Evolutionary conservation across 2,113 vertebrate species (phyloP).

Genomic region (Gambusia holbrooki): DNA sequence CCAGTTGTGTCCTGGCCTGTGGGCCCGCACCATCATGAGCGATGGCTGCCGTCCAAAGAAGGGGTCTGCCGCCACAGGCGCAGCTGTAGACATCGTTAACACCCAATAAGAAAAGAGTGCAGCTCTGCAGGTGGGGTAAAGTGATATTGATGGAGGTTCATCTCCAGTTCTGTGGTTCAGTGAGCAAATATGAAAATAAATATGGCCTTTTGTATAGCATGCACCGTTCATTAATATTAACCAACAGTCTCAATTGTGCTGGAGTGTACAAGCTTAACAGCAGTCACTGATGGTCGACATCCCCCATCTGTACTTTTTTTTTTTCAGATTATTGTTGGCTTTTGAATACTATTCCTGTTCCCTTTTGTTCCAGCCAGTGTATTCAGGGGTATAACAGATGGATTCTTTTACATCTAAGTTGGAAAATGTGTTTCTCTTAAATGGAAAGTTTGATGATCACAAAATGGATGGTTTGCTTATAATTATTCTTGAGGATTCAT

Average conservation of each 20-base stretch:
- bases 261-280: conserved; percentile 55
- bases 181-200: conserved; percentile 77
- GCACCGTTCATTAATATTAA: conserved; percentile 73
- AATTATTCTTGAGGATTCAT: conserved; percentile 69
- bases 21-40: conserved; percentile 69
- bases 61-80: conserved; percentile 53
- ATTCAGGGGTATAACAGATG: conserved; percentile 42
- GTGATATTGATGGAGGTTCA: conserved; percentile 79
- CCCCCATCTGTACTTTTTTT: conserved; percentile 57
- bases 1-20: conserved; percentile 51
- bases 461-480: conserved; percentile 59
- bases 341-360: conserved; percentile 13
- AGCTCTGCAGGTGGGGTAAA: conserved; percentile 60
- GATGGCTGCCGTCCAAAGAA: conserved; percentile 65
- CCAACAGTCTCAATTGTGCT: conserved; percentile 42
- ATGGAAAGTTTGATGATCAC: conserved; percentile 60
- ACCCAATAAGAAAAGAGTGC: conserved; percentile 65
- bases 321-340: conserved; percentile 37
- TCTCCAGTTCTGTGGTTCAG: conserved; percentile 67
- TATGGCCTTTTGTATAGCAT: conserved; percentile 69
- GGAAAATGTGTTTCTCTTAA: conserved; percentile 60
- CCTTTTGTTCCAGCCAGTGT: conserved; percentile 22
- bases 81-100: conserved; percentile 76
- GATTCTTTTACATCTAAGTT: conserved; percentile 48
- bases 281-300: conserved; percentile 57